Evolutionary conservation across 2,888 invertebrate species (phyloP).

Genomic region (Drosophila antonietae): DNA sequence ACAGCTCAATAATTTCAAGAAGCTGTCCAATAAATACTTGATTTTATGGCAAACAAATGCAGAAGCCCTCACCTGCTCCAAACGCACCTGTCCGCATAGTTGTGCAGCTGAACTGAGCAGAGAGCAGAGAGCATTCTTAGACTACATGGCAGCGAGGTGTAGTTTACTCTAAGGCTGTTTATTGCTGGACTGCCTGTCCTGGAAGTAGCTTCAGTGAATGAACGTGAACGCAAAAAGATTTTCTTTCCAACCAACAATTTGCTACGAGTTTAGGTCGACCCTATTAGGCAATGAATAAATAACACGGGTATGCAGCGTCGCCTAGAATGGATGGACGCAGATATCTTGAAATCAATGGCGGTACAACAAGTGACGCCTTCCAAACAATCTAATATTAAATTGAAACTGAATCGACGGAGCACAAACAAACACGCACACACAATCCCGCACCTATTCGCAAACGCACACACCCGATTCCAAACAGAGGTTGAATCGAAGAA

Average conservation of each 20-base stretch:
- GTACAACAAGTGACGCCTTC: constrained; percentile 35
- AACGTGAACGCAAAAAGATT: constrained; percentile 10
- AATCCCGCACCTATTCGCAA: background rate
- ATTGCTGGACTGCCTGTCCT: constrained; percentile 3
- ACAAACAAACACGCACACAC: constrained; percentile 13
- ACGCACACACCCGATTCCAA: constrained; percentile 7
- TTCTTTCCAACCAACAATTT: constrained; percentile 23
- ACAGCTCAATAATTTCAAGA: constrained; percentile 34
- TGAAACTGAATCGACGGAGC: constrained; percentile 61
- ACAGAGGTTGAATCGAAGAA: constrained; percentile 9
- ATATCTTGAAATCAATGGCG: constrained; percentile 42
- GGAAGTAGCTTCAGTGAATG: constrained; percentile 30
- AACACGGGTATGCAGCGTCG: constrained; percentile 28
- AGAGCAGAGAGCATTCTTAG: background rate
- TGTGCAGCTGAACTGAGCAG: constrained; percentile 12
- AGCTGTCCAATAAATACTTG: constrained; percentile 53
- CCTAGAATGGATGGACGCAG: constrained; percentile 3
- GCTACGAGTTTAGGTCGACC: constrained; percentile 8
- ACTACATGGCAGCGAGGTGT: constrained; percentile 3
- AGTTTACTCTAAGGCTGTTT: constrained; percentile 28
- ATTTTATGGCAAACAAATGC: constrained; percentile 46
- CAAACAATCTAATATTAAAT: constrained; percentile 61
- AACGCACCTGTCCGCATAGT: constrained; percentile 27
- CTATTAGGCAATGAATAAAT: constrained; percentile 48
- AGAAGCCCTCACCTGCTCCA: background rate